These are phyloP conservation scores for Orchestia grillus DNA, from an alignment of 1,140 invertebrate species.

Conservation along the genomic window DNA sequence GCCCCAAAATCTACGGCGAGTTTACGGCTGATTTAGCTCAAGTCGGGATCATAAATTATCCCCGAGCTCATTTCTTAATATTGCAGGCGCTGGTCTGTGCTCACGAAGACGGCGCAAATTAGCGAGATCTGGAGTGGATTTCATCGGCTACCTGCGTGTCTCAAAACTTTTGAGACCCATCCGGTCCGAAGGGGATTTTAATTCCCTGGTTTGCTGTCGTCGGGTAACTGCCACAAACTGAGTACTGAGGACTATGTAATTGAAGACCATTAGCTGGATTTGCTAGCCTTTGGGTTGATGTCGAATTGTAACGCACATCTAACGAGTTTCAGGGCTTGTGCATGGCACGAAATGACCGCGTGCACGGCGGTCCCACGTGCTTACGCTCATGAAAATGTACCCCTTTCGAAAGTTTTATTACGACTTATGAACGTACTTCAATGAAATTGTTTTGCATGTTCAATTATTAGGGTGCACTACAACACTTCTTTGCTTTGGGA, in stretches of 20 bases:
- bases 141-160: background rate
- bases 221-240: background rate
- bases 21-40: slow-evolving; percentile 1
- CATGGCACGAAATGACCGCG: too few species aligned
- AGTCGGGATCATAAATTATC: background rate
- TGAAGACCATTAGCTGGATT: background rate
- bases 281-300: background rate
- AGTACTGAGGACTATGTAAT: background rate
- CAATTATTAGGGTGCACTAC: too few species aligned
- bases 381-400: too few species aligned
- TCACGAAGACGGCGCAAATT: background rate
- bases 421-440: too few species aligned
- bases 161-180: background rate
- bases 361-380: too few species aligned
- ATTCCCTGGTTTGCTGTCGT: background rate
- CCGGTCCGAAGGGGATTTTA: background rate
- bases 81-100: background rate
- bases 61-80: background rate
- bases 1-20: background rate
- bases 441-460: too few species aligned
- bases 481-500: too few species aligned
- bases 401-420: too few species aligned
- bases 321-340: too few species aligned
- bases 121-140: background rate
- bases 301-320: too few species aligned